phyloP scores from a whole-genome alignment of 2,888 invertebrate genomes.

The Ariolimax columbianus region DNA sequence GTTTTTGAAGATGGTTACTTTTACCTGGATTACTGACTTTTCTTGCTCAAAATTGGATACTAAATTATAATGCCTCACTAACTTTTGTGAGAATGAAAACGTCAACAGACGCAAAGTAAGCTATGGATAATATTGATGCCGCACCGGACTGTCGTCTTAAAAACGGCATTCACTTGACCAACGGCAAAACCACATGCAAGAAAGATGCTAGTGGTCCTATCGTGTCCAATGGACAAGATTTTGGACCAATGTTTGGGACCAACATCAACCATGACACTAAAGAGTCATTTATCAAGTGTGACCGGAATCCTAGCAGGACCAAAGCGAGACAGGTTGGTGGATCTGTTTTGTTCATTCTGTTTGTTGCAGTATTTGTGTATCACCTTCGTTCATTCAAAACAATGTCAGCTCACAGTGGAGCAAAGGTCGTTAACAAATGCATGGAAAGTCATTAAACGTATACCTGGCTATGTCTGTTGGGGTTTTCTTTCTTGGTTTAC shows the following conservation, averaged over 20 bases:
- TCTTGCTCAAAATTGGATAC: background rate
- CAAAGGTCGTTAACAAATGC: too few relatives aligned
- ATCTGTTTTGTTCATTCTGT: background rate
- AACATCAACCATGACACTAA: background rate
- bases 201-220: background rate
- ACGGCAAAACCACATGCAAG: background rate
- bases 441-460: too few relatives aligned
- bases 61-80: background rate
- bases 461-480: too few relatives aligned
- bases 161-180: background rate
- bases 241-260: constrained; percentile 1
- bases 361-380: background rate
- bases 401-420: too few relatives aligned
- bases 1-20: too few relatives aligned
- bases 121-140: background rate
- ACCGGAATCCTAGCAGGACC: background rate
- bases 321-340: background rate
- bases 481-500: too few relatives aligned
- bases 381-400: too few relatives aligned
- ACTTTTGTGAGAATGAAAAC: background rate
- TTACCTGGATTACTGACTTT: too few relatives aligned
- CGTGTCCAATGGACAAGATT: background rate
- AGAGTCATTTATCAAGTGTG: background rate
- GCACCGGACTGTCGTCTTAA: background rate
- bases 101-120: background rate